A percentile compares a stretch with the other conserved stretches of the same genome.
Conservation (phyloP, 1,140 invertebrate species). For the Drosophila guanche region DNA sequence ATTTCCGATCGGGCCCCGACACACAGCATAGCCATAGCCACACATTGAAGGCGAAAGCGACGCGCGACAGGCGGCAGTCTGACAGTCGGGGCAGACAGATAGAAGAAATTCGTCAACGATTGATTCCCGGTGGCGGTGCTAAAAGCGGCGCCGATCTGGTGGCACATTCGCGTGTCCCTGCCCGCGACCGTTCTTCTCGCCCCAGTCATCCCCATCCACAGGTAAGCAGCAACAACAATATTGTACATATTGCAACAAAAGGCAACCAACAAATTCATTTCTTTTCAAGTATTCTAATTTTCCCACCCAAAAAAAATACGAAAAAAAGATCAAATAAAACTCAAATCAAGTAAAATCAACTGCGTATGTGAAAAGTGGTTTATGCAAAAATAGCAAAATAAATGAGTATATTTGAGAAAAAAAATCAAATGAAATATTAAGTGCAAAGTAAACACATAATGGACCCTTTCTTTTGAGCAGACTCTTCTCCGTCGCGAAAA, state of each 20-base stretch:
- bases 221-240: slow-evolving; percentile 69
- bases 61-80: background rate
- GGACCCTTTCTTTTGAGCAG: slow-evolving; percentile 29
- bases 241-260: slow-evolving; percentile 51
- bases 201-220: slow-evolving; percentile 33
- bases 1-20: too few species aligned
- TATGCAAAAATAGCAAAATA: slow-evolving; percentile 5
- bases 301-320: slow-evolving; percentile 71
- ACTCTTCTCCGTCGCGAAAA: slow-evolving; percentile 59
- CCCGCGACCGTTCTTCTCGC: background rate
- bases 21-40: background rate
- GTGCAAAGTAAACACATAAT: slow-evolving; percentile 54
- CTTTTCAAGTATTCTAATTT: slow-evolving; percentile 82
- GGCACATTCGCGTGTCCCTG: background rate
- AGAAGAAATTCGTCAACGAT: slow-evolving; percentile 31
- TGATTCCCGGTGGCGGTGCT: slow-evolving; percentile 1
- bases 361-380: slow-evolving; percentile 29
- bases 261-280: slow-evolving; percentile 72
- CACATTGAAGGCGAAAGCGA: slow-evolving; percentile 4
- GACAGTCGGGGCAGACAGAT: background rate
- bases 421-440: slow-evolving; percentile 37
- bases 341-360: slow-evolving; percentile 21
- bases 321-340: slow-evolving; percentile 35
- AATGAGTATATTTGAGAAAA: slow-evolving; percentile 11
- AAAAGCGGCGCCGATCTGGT: slow-evolving; percentile 22